These are phyloP conservation scores for Berghia stephanieae DNA, from an alignment of 1,140 invertebrate species.

Conservation along the genomic window DNA sequence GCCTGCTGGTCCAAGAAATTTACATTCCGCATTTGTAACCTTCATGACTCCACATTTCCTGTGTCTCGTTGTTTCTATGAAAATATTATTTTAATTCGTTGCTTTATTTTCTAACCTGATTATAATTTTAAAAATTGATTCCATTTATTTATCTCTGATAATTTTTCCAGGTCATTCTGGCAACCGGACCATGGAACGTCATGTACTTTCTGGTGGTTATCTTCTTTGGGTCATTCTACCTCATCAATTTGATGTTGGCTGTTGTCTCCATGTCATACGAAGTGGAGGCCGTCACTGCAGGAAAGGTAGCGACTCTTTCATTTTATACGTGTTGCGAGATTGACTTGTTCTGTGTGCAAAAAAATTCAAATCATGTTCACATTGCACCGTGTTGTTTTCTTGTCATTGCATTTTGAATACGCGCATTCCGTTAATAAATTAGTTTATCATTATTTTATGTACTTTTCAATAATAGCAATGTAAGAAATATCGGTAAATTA, in stretches of 20 bases:
- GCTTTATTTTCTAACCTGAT: background rate
- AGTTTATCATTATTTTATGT: too few relatives aligned
- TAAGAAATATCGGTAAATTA: too few relatives aligned
- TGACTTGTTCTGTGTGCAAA: too few relatives aligned
- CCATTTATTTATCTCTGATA: background rate
- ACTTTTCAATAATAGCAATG: too few relatives aligned
- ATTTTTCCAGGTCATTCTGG: slow-evolving; percentile 80
- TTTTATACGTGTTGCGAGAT: too few relatives aligned
- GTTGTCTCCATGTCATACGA: slow-evolving; percentile 99
- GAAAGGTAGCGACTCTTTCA: slow-evolving; percentile 52
- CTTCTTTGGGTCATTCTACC: slow-evolving; percentile 97
- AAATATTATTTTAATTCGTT: background rate
- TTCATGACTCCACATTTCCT: background rate
- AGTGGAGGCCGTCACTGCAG: slow-evolving; percentile 58
- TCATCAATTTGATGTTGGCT: slow-evolving; percentile 98
- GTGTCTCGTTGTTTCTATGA: background rate
- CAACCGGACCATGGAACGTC: slow-evolving; percentile 97
- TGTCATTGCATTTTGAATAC: too few relatives aligned
- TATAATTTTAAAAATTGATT: background rate
- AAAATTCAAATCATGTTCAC: too few relatives aligned
- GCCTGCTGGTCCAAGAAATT: too few relatives aligned
- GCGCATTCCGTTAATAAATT: too few relatives aligned
- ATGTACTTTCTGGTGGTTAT: slow-evolving; percentile 98
- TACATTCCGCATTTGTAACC: background rate
- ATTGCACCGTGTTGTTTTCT: too few relatives aligned